Base-by-base conservation (phyloP, 2,113 vertebrate species). In the Prinia subflava region DNA sequence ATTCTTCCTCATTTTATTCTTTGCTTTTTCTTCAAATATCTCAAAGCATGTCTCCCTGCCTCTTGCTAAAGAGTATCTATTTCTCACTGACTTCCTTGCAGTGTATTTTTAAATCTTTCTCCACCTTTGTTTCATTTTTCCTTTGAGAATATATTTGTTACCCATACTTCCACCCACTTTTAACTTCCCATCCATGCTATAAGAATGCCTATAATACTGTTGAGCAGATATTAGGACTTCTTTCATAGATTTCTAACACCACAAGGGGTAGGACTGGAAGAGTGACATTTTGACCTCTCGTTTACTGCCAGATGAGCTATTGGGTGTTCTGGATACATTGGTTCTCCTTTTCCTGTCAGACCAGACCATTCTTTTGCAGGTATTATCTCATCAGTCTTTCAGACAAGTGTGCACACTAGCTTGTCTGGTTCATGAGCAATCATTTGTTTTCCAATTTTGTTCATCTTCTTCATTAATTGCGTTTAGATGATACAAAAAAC, bases 301-400 rank as follows among this genome's bases (percentile, higher is more conserved):
- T 96, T 96, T 92, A 97, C 95, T 94, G 59, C 94, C 86, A 83
- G 71, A 94, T 96, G 95, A 97, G 90, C 88, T 95, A 97, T 94
- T 96, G 95, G 70, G 95, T 97, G 95, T 94, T 95, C 88, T 87
- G 95, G 93, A 96, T 71, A 39, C 92, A 88, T 87, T 71, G 95
- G 90, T 92, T 94, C 95, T 95, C 91, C 94, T 96, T 97, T 96
- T 97, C 88, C 95, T 94, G 93, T 95, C 95, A 97, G 85, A 78
- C 71, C 63, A 92, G 75, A 64, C 89, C 90, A 94, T 96, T 96
- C 92, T 92, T 97, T 97, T 96, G 94, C 95, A 95, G 88, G 89
- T 96, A 96, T 96, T 96, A 93, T 97, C 96, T 97, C 94, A 94
- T 97, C 92, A 90, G 93, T 95, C 90, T 96, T 95, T 85, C 64